These are phyloP conservation scores for Bubo blakistoni DNA, from an alignment of 2,113 vertebrate genomes.

Conservation along the genomic window DNA sequence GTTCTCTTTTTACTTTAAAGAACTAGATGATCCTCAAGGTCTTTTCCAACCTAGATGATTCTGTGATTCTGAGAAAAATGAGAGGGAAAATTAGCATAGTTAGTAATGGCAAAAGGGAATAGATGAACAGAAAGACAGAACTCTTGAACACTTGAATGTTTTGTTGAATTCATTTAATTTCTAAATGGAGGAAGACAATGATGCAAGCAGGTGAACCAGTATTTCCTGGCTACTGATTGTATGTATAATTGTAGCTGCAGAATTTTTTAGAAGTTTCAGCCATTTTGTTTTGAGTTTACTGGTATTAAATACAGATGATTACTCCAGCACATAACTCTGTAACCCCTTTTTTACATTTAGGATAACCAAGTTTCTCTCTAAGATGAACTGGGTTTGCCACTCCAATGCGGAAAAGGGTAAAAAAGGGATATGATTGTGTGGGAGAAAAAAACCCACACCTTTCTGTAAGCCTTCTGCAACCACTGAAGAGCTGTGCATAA, in stretches of 20 bases:
- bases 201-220: neutral
- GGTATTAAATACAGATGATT: neutral
- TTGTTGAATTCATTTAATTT: neutral
- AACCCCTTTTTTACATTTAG: neutral
- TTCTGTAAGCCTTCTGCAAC: neutral
- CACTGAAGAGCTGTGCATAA: neutral
- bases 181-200: neutral
- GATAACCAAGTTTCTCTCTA: neutral
- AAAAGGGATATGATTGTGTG: neutral
- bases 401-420: neutral
- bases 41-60: too few relatives aligned
- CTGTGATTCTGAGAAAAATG: neutral
- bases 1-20: neutral
- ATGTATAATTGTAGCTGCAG: neutral
- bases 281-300: neutral
- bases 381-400: neutral
- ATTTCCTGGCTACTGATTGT: neutral
- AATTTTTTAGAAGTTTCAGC: neutral
- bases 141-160: neutral
- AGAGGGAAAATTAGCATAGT: neutral
- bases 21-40: too few relatives aligned
- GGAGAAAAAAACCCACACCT: accelerated
- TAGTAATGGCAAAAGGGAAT: neutral
- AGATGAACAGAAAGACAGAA: neutral
- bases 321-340: neutral